Percentiles rank a stretch among this genome's conserved stretches.
phyloP scores from a whole-genome alignment of 2,888 invertebrate species.

The Ephialtes manifestator region DNA sequence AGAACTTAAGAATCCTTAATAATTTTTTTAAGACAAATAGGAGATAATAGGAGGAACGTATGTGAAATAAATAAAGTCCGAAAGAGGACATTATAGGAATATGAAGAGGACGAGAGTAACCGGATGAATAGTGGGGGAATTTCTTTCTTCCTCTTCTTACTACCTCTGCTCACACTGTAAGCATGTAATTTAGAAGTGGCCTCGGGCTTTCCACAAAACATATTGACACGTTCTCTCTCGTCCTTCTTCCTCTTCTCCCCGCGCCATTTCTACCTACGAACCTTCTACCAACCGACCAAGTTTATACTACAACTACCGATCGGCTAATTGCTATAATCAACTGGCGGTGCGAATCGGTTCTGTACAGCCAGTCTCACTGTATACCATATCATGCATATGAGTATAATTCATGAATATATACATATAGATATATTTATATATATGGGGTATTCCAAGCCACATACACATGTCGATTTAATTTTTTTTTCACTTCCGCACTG shows the following conservation, averaged over 20 bases:
- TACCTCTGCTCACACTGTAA: slow-evolving; percentile 60
- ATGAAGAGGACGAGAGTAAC: slow-evolving; percentile 16
- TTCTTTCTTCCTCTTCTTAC: background rate
- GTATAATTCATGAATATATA: slow-evolving; percentile 38
- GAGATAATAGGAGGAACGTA: background rate
- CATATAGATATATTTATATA: slow-evolving; percentile 23
- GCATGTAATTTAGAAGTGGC: slow-evolving; percentile 74
- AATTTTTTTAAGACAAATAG: background rate
- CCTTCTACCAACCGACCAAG: slow-evolving; percentile 54
- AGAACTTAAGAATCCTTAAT: background rate
- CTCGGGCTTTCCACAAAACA: slow-evolving; percentile 74
- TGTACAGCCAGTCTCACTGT: slow-evolving; percentile 57
- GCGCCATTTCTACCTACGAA: slow-evolving; percentile 1
- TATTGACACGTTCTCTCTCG: slow-evolving; percentile 72
- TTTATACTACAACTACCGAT: slow-evolving; percentile 68
- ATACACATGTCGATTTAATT: no score
- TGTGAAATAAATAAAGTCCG: background rate
- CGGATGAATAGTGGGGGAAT: slow-evolving; percentile 30
- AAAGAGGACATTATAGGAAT: slow-evolving; percentile 4
- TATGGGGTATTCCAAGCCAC: no score
- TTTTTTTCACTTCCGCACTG: no score
- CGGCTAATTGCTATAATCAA: slow-evolving; percentile 77
- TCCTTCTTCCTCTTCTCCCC: slow-evolving; percentile 30
- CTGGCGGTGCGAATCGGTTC: slow-evolving; percentile 70
- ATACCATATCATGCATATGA: slow-evolving; percentile 19